Conservation (phyloP, 2,113 vertebrate genomes). For the Scophthalmus maximus region DNA sequence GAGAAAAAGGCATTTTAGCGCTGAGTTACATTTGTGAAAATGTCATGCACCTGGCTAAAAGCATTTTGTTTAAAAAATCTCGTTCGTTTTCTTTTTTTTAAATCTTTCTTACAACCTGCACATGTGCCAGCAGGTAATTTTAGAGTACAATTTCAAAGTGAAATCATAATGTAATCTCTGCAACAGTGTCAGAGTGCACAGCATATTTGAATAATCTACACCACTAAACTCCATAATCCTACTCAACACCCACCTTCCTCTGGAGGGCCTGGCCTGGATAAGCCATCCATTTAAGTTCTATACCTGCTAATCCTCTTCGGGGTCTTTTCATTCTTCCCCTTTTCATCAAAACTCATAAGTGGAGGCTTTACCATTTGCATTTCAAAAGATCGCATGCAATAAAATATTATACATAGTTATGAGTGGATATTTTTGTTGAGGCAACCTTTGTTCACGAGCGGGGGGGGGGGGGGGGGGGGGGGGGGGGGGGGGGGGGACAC, state of each 20-base stretch:
- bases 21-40: slow-evolving; percentile 29
- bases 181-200: slow-evolving; percentile 11
- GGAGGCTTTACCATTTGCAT: slow-evolving; percentile 56
- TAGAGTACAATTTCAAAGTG: slow-evolving; percentile 1
- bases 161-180: slow-evolving; percentile 28
- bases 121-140: slow-evolving; percentile 1
- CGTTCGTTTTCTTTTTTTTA: neutral
- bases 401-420: slow-evolving; percentile 38
- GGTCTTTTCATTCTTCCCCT: slow-evolving; percentile 23
- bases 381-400: slow-evolving; percentile 54
- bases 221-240: slow-evolving; percentile 31
- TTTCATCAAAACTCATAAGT: slow-evolving; percentile 13
- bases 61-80: neutral
- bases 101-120: neutral
- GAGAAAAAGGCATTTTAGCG: neutral
- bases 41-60: slow-evolving; percentile 5
- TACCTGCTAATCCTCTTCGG: slow-evolving; percentile 12
- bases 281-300: slow-evolving; percentile 25
- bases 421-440: slow-evolving; percentile 43
- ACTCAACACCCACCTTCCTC: slow-evolving; percentile 9
- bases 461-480: neutral
- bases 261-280: neutral
- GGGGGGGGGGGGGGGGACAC: slow-evolving; percentile 6
- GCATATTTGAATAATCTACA: slow-evolving; percentile 39
- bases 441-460: slow-evolving; percentile 31